Evolutionary conservation across 2,113 vertebrate species (phyloP).

Genomic region (Pluvialis apricaria): DNA sequence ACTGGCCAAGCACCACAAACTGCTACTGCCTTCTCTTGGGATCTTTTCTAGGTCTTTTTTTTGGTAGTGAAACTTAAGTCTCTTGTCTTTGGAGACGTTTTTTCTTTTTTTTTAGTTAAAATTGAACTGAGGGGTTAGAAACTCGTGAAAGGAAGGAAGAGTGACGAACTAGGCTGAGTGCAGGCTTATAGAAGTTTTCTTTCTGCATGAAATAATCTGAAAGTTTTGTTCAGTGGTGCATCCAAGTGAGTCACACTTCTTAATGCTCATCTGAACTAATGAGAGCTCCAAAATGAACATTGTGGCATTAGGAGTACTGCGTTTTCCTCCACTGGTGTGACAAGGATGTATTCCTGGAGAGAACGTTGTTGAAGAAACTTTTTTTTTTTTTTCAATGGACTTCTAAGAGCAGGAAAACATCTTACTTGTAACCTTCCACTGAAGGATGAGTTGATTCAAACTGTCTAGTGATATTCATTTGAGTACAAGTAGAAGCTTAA

Average conservation of each 20-base stretch:
- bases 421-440: background rate
- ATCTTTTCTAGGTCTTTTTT: background rate
- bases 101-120: background rate
- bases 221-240: background rate
- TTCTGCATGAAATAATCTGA: background rate
- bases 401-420: background rate
- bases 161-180: background rate
- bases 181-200: background rate
- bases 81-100: background rate
- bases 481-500: background rate
- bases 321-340: background rate
- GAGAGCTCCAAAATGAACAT: rapidly evolving
- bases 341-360: background rate
- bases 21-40: background rate
- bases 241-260: background rate
- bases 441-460: background rate
- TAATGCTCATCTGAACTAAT: background rate
- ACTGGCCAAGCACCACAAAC: background rate
- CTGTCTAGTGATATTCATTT: background rate
- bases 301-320: background rate
- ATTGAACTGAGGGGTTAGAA: background rate
- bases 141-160: background rate
- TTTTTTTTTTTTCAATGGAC: background rate
- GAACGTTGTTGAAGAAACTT: background rate
- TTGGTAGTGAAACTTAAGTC: background rate